Evolutionary conservation across 1,140 invertebrate genomes (phyloP), one percentile per base, ranked within the genome.

Genomic region (Oedothorax gibbosus): DNA sequence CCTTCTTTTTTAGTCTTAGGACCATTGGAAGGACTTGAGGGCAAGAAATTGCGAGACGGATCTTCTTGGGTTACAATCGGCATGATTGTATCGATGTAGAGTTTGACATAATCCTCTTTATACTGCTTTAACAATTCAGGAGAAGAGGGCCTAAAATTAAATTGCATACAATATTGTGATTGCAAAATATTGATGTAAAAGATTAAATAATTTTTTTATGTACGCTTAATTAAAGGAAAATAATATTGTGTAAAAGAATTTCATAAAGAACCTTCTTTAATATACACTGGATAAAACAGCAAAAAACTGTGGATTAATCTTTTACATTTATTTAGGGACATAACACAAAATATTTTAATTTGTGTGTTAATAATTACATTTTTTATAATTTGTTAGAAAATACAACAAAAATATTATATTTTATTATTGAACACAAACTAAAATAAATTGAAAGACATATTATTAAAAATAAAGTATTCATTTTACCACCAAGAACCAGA

Each of bases 1-100:
- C 94, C 94, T 89, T 96, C 94, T 87, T 92, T 88, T 87, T 94
- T 93, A 0, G 94, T 94, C 88, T 95, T 91, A 0, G 92, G 87
- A 7, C 97, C 98, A 91, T 99, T 99, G 0, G 95, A 95, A 2
- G 98, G 98, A 91, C 97, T 99, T 0, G 98, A 99, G 0, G 94
- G 91, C 0, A 98, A 88, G 89, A 94, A 98, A 0, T 93, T 91
- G 86, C 95, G 91, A 0, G 90, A 90, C 0, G 90, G 88, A 91
- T 97, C 94, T 87, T 93, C 90, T 79, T 90, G 87, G 21, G 91
- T 86, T 0, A 96, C 93, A 60, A 95, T 92, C 2, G 91, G 91
- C 87, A 93, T 92, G 0, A 99, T 94, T 0, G 94, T 94, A 86
- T 95, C 91, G 0, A 95, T 93, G 88, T 99, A 99, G 0, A 99